A percentile compares a stretch with the other conserved stretches of the same genome.
Evolutionary conservation across 2,113 vertebrate species (phyloP).

Genomic region (Dendropsophus ebraccatus): DNA sequence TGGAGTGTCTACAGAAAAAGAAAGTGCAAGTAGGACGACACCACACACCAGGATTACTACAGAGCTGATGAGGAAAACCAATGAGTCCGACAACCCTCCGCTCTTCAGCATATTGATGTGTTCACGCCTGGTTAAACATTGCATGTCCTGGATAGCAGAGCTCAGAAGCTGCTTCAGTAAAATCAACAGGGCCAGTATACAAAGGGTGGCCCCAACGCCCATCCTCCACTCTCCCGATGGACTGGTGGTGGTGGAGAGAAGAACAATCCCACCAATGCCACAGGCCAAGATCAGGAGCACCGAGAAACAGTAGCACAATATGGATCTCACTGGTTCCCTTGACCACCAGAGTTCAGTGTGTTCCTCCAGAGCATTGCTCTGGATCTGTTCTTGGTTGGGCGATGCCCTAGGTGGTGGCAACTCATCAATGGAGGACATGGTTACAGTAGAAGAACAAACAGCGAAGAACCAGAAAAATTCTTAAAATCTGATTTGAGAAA

Average conservation of each 20-base stretch:
- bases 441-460: neutral
- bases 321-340: conserved; percentile 86
- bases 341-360: conserved; percentile 99
- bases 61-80: conserved; percentile 85
- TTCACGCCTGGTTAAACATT: conserved; percentile 87
- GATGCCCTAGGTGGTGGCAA: conserved; percentile 69
- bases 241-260: conserved; percentile 93
- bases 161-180: conserved; percentile 96
- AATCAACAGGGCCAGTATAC: conserved; percentile 88
- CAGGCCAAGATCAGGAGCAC: conserved; percentile 89
- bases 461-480: neutral
- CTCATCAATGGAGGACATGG: conserved; percentile 82
- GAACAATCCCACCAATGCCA: conserved; percentile 85
- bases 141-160: conserved; percentile 98
- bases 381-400: conserved; percentile 74
- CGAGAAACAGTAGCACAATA: conserved; percentile 86
- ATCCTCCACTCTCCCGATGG: conserved; percentile 93
- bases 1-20: conserved; percentile 80
- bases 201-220: conserved; percentile 86
- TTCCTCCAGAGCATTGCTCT: conserved; percentile 87
- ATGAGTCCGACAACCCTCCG: conserved; percentile 84
- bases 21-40: conserved; percentile 82
- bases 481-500: neutral
- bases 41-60: conserved; percentile 85
- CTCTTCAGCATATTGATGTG: conserved; percentile 91